Base-by-base conservation (phyloP, 2,888 invertebrate genomes). In the Chrysolina americana region DNA sequence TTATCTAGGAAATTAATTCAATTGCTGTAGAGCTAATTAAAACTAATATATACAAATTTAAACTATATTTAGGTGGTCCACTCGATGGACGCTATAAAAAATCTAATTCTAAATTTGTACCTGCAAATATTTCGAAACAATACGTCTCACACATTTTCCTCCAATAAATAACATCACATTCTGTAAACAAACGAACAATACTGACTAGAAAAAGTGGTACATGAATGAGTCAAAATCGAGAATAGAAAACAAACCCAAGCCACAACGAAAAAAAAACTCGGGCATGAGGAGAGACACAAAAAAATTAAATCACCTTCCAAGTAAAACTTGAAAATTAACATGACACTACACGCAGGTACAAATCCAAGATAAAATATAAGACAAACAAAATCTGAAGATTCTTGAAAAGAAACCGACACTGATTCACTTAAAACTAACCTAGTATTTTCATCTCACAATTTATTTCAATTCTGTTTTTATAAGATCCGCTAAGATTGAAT, bases 91-190 rank as follows among this genome's bases (percentile, higher is more conserved):
- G n/a, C 28, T 28, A 28, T 28, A 17, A 36, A 59, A 28, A 59
- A n/a, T 59, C 36, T 47, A 15, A 47, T 6, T 36, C 36, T 15
- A 28, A 28, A 59, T n/a, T 36, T 59, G 59, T 59, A 59, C 59
- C 59, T 59, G 59, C 59, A 59, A n/a, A 28, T n/a, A 28, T n/a
- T 59, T 36, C 10, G 11, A 36, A 59, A 28, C 15, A 23, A 59
- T 28, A 28, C 15, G n/a, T n/a, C 59, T n/a, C 59, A n/a, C n/a
- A 59, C 28, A 17, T 59, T 59, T 36, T 28, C n/a, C 59, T 28
- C 36, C 59, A 59, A 59, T 59, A 59, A 59, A 59, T 59, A 59
- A 59, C 59, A 59, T 59, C n/a, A 59, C 59, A 28, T 59, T 59
- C 59, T 36, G 36, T 28, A 59, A 59, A 59, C 59, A 36, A n/a